phyloP scores from a whole-genome alignment of 2,113 vertebrate species.

The Cyphotilapia sp. region DNA sequence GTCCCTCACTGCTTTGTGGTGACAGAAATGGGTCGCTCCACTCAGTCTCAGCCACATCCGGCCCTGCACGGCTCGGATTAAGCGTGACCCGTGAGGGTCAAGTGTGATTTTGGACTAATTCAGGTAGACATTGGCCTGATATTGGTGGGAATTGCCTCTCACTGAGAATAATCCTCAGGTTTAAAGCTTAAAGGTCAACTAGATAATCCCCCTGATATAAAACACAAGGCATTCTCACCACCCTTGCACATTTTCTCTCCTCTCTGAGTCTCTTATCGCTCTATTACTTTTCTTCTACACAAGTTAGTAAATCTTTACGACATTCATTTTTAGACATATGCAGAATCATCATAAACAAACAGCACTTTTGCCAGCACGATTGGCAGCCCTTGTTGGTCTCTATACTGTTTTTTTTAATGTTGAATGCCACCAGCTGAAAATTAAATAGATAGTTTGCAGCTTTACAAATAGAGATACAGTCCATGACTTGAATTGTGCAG shows the following conservation, averaged over 20 bases:
- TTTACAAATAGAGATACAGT: background rate
- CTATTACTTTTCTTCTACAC: background rate
- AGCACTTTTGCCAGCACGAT: background rate
- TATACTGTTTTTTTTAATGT: background rate
- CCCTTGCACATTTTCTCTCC: background rate
- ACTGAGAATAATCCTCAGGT: constrained; percentile 19
- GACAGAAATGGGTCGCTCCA: constrained; percentile 59
- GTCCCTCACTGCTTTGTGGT: constrained; percentile 33
- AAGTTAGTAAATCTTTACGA: background rate
- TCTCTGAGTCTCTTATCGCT: background rate
- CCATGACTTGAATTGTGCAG: background rate
- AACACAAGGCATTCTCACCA: constrained; percentile 38
- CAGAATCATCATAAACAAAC: background rate
- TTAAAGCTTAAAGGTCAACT: constrained; percentile 54
- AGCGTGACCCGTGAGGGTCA: constrained; percentile 62
- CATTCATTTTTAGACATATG: background rate
- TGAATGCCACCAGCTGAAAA: background rate
- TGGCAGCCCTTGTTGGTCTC: background rate
- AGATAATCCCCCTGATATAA: constrained; percentile 64
- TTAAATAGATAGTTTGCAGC: background rate
- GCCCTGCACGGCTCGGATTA: constrained; percentile 57
- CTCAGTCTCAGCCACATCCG: constrained; percentile 60
- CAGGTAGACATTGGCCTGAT: constrained; percentile 48
- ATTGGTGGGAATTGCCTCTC: constrained; percentile 53
- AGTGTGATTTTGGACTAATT: constrained; percentile 68